These are phyloP conservation scores for Cataglyphis hispanica DNA, from an alignment of 1,140 invertebrate genomes.

Conservation along the genomic window DNA sequence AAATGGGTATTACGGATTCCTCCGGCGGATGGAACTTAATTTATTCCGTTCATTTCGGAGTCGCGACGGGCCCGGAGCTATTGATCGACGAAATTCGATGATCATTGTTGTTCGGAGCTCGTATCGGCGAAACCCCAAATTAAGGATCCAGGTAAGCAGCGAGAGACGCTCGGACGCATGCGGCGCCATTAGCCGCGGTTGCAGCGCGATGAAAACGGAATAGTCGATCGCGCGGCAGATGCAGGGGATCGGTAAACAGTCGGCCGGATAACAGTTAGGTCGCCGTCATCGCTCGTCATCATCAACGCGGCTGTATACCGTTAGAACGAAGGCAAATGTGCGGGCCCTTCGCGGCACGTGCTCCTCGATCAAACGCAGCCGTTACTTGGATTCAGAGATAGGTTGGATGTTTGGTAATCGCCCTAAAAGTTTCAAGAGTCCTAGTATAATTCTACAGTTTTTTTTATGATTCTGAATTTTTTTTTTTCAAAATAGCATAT, in stretches of 20 bases:
- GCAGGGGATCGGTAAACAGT: conserved; percentile 72
- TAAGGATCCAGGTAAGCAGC: conserved; percentile 73
- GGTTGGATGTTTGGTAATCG: not conserved
- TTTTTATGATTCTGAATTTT: not conserved
- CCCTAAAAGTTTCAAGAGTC: not conserved
- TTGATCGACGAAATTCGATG: conserved; percentile 65
- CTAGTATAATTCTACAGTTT: not conserved
- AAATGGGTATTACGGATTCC: conserved; percentile 31
- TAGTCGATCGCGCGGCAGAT: conserved; percentile 72
- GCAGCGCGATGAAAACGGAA: conserved; percentile 72
- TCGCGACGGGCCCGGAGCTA: not conserved
- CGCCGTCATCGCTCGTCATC: conserved; percentile 71
- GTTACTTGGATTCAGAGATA: conserved; percentile 35
- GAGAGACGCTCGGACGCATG: conserved; percentile 74
- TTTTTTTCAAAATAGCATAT: not conserved
- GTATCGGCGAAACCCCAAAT: conserved; percentile 64
- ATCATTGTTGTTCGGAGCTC: conserved; percentile 54
- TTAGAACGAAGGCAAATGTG: conserved; percentile 65
- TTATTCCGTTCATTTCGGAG: conserved; percentile 64
- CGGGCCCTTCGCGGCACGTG: conserved; percentile 63
- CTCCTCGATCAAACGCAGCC: conserved; percentile 63
- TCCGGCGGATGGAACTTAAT: conserved; percentile 46
- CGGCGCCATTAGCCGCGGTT: conserved; percentile 71
- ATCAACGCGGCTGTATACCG: conserved; percentile 66
- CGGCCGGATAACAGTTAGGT: conserved; percentile 65